These are phyloP conservation scores for Eueides isabella DNA, from an alignment of 1,140 invertebrate species.

Conservation along the genomic window DNA sequence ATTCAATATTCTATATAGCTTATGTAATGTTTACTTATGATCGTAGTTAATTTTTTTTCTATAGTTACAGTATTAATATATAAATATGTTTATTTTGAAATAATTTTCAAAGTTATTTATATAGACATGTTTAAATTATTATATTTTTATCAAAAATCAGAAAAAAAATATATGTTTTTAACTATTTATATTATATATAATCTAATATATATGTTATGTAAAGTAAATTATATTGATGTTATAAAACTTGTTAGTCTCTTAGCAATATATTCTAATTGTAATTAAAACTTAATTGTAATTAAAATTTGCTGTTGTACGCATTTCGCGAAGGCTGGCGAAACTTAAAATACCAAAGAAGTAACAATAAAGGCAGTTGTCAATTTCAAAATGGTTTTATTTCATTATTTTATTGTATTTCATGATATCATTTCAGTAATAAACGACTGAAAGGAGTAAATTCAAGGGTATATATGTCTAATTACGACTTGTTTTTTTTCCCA, in stretches of 20 bases:
- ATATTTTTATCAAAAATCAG: background rate
- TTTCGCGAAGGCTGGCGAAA: constrained; percentile 79
- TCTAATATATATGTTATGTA: background rate
- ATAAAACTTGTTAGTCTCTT: constrained; percentile 3
- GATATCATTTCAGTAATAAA: too few species aligned
- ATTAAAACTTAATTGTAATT: constrained; percentile 22
- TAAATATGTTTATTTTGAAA: background rate
- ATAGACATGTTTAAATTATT: background rate
- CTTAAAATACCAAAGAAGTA: constrained; percentile 52
- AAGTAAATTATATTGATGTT: constrained; percentile 15
- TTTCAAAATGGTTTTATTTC: constrained; percentile 55
- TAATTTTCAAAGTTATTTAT: background rate
- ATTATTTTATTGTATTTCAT: background rate
- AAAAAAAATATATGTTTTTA: background rate
- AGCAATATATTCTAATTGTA: constrained; percentile 33
- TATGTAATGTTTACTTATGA: background rate
- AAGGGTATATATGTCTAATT: too few species aligned
- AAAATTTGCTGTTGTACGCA: constrained; percentile 43
- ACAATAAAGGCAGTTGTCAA: constrained; percentile 74
- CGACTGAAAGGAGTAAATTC: too few species aligned
- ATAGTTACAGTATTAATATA: background rate
- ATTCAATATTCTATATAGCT: background rate
- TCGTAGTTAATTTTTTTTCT: background rate
- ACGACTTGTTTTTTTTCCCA: too few species aligned
- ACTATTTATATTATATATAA: background rate